These are phyloP conservation scores for Hoplodrina ambigua DNA, from an alignment of 2,888 invertebrate genomes.

Conservation along the genomic window DNA sequence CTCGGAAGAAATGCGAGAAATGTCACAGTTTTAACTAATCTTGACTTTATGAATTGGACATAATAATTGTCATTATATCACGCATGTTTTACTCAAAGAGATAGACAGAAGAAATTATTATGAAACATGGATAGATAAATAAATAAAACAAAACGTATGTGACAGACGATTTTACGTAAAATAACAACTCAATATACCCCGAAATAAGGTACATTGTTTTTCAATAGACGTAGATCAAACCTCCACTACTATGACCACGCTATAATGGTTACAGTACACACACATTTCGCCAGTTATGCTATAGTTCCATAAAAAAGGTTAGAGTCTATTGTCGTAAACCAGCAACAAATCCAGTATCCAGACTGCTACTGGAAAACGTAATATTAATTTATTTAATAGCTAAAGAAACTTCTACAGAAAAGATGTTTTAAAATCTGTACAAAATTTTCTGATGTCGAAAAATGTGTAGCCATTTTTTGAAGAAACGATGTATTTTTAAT, in stretches of 20 bases:
- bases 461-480: slow-evolving; percentile 35
- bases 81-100: too few relatives aligned
- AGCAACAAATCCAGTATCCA: neutral
- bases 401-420: neutral
- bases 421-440: slow-evolving; percentile 5
- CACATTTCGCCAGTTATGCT: too few relatives aligned
- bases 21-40: neutral
- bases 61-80: too few relatives aligned
- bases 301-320: neutral
- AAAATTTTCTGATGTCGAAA: slow-evolving; percentile 15
- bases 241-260: too few relatives aligned
- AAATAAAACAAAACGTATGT: too few relatives aligned
- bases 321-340: neutral
- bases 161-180: too few relatives aligned
- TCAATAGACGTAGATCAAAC: too few relatives aligned
- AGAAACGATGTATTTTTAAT: slow-evolving; percentile 60
- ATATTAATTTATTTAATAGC: neutral
- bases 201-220: too few relatives aligned
- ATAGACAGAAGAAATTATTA: too few relatives aligned
- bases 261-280: too few relatives aligned
- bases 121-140: too few relatives aligned
- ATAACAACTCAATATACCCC: too few relatives aligned
- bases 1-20: neutral
- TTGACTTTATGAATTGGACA: neutral
- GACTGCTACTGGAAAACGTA: neutral